These are phyloP conservation scores for Halcyon leucocephala DNA, from an alignment of 2,797 vertebrate species.

Conservation along the genomic window DNA sequence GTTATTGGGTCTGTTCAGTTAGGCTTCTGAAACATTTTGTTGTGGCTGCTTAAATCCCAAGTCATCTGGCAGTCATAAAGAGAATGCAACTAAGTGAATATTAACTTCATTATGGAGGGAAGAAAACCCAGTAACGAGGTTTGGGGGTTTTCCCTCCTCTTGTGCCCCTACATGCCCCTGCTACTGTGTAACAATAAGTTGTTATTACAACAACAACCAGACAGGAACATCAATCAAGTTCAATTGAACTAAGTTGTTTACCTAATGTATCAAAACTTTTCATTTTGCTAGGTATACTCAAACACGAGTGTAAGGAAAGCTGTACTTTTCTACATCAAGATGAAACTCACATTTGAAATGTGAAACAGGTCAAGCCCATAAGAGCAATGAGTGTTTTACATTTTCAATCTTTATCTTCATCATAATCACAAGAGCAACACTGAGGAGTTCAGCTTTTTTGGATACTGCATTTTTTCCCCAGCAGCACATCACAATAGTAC, in stretches of 20 bases:
- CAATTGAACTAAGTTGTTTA: not conserved
- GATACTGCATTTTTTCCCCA: not conserved
- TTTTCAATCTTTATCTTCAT: not conserved
- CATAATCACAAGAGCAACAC: not conserved
- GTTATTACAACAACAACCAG: not conserved
- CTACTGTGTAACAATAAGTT: not conserved
- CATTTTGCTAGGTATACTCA: not conserved
- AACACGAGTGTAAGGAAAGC: not conserved
- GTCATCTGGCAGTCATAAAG: not conserved
- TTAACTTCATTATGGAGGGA: not conserved
- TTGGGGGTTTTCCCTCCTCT: not conserved
- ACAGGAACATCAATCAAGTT: not conserved
- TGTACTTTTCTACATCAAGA: not conserved
- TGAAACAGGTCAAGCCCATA: not conserved
- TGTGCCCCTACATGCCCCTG: no score
- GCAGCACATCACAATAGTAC: not conserved
- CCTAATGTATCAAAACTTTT: not conserved
- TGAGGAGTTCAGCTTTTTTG: not conserved
- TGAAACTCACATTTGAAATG: not conserved
- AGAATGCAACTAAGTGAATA: not conserved
- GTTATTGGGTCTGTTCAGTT: not conserved
- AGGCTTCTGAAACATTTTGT: not conserved
- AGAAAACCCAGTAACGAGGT: not conserved
- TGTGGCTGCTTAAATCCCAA: not conserved
- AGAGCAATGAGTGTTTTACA: not conserved